A percentile compares a stretch with the other conserved stretches of the same genome.
Conservation (phyloP, 37 sponge, comb jelly and placozoan species). For the Eunapius fragilis region DNA sequence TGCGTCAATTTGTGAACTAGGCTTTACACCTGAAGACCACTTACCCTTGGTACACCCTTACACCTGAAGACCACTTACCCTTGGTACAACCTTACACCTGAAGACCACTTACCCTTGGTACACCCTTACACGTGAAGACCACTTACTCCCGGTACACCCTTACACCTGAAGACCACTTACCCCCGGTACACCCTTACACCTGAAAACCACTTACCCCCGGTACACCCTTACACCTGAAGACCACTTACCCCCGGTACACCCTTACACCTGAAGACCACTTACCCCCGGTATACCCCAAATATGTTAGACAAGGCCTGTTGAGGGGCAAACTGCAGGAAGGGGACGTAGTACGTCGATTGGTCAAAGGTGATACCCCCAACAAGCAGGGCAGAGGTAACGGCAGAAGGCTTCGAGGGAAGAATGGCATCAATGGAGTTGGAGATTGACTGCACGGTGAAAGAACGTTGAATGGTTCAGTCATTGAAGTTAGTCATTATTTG, state of each 20-base stretch:
- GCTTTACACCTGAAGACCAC: not conserved
- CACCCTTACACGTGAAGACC: no score
- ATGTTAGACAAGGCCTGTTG: constrained; percentile 66
- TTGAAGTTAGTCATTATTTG: not conserved
- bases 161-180: no score
- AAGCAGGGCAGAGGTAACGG: not conserved
- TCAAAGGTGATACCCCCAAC: constrained; percentile 31
- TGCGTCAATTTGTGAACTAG: no score
- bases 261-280: no score
- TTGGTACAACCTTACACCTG: no score
- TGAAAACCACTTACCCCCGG: no score
- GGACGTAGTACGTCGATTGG: constrained; percentile 28
- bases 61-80: constrained; percentile 15
- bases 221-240: no score
- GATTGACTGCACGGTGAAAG: not conserved
- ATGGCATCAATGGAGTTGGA: constrained; percentile 6
- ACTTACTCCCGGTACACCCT: no score
- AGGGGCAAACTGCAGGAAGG: constrained; percentile 57
- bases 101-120: no score
- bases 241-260: no score
- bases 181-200: no score
- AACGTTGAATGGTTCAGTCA: not conserved
- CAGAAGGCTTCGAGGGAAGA: constrained; percentile 16
- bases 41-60: no score
- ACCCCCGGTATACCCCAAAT: constrained; percentile 28